Conservation (phyloP, 1,140 invertebrate genomes). For the Tyrophagus putrescentiae region DNA sequence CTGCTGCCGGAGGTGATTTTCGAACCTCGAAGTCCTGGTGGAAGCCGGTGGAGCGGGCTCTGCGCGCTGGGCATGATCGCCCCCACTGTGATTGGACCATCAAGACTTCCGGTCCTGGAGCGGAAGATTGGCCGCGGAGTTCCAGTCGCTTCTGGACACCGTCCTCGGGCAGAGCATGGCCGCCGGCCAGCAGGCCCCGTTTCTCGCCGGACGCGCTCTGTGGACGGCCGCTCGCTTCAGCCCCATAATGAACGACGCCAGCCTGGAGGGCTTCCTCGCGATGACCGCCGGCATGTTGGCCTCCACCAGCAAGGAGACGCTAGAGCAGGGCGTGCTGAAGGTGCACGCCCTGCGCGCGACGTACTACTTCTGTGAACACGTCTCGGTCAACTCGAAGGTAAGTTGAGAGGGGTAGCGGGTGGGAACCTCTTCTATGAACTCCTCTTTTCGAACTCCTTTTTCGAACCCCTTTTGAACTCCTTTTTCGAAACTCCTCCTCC, state of each 20-base stretch:
- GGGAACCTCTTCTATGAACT: not conserved
- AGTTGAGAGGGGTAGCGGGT: not conserved
- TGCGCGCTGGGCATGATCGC: conserved; percentile 46
- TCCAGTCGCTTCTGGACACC: conserved; percentile 18
- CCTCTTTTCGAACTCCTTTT: too few relatives aligned
- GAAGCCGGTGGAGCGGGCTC: conserved; percentile 59
- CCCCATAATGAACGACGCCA: conserved; percentile 41
- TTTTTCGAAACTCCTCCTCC: too few relatives aligned
- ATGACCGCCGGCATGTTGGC: conserved; percentile 46
- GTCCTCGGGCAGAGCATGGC: conserved; percentile 1
- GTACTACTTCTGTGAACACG: conserved; percentile 41
- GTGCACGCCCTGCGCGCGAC: conserved; percentile 38
- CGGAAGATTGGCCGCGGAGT: conserved; percentile 15
- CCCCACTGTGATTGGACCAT: conserved; percentile 40
- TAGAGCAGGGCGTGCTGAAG: conserved; percentile 32
- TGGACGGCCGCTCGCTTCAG: conserved; percentile 53
- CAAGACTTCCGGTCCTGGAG: too few relatives aligned
- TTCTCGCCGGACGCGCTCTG: conserved; percentile 53
- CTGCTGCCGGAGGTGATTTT: conserved; percentile 39
- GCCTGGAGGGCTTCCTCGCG: conserved; percentile 42
- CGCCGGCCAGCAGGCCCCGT: conserved; percentile 38
- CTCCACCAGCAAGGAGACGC: conserved; percentile 35
- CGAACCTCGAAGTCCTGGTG: conserved; percentile 40
- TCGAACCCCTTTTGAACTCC: too few relatives aligned
- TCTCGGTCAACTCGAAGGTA: conserved; percentile 32